A percentile compares a stretch with the other conserved stretches of the same genome.
These are phyloP conservation scores for Notodonta ziczac DNA, from an alignment of 2,888 invertebrate genomes.

Conservation along the genomic window DNA sequence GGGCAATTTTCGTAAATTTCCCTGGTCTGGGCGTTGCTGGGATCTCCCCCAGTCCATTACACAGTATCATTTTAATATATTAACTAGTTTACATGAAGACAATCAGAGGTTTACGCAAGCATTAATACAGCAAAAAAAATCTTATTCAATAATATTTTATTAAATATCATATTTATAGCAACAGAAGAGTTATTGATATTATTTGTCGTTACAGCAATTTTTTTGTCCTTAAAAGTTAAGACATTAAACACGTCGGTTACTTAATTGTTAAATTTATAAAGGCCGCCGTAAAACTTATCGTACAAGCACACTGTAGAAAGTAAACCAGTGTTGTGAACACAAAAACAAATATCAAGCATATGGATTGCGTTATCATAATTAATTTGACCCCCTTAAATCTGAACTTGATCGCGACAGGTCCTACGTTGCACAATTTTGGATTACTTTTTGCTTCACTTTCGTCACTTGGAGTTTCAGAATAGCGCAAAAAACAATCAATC, in stretches of 20 bases:
- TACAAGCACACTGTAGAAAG: constrained; percentile 22
- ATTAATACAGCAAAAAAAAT: no score
- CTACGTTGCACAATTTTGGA: constrained; percentile 44
- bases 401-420: constrained; percentile 47
- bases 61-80: no score
- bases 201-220: no score
- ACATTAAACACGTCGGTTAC: constrained; percentile 8
- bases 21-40: no score
- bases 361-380: constrained; percentile 51
- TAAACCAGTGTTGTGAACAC: constrained; percentile 26
- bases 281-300: constrained; percentile 20
- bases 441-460: constrained; percentile 32
- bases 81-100: no score
- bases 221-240: constrained; percentile 5
- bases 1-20: no score
- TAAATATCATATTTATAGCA: no score
- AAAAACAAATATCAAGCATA: constrained; percentile 50
- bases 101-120: no score
- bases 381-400: constrained; percentile 57
- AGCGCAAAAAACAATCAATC: not conserved
- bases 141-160: no score
- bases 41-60: no score
- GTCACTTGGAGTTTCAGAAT: constrained; percentile 5
- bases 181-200: no score
- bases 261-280: constrained; percentile 14